Percentiles rank a stretch among this genome's conserved stretches.
Conservation (phyloP, 2,797 vertebrate genomes). For the Amniataba percoides region DNA sequence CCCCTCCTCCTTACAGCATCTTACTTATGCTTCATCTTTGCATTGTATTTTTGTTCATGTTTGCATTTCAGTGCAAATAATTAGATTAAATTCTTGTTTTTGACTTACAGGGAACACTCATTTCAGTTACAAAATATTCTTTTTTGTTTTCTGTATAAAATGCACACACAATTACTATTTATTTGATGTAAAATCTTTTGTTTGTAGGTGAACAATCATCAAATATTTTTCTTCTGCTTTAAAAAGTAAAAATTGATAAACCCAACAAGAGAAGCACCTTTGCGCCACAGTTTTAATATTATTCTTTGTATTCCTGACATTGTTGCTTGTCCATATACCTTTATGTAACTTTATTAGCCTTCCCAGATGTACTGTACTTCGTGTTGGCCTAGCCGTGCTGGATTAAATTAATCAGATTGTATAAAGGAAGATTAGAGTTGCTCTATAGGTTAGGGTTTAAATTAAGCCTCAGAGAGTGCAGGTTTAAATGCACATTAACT, state of each 20-base stretch:
- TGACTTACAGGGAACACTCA: no score
- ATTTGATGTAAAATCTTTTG: neutral
- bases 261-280: neutral
- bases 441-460: conserved; percentile 58
- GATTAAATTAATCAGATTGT: conserved; percentile 64
- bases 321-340: neutral
- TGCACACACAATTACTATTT: neutral
- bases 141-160: neutral
- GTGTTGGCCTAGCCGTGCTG: conserved; percentile 19
- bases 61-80: neutral
- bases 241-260: neutral
- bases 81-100: no score
- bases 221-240: neutral
- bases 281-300: neutral
- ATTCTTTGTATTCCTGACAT: neutral
- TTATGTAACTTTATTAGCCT: conserved; percentile 22
- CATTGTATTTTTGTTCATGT: neutral
- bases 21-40: neutral
- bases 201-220: neutral
- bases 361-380: conserved; percentile 13
- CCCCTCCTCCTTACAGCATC: neutral
- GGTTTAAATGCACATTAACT: conserved; percentile 58
- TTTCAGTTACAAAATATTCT: neutral
- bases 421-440: conserved; percentile 50
- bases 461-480: conserved; percentile 34